Percentiles rank a stretch among this genome's conserved stretches.
Conservation (phyloP, 2,113 vertebrate genomes). For the Salvelinus alpinus region DNA sequence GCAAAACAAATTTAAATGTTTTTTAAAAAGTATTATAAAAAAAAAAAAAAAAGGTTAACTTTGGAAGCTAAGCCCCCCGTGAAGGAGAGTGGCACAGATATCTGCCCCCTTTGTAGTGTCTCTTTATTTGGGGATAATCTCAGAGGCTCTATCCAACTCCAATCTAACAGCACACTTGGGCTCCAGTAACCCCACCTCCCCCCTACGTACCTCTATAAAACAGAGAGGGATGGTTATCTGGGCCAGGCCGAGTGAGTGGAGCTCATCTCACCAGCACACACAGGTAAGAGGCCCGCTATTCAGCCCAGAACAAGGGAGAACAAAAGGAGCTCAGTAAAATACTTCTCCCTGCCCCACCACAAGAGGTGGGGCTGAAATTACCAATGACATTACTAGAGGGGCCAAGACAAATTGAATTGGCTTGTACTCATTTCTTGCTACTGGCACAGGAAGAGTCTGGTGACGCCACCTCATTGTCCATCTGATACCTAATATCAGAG, state of each 20-base stretch:
- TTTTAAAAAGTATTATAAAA: too few species aligned
- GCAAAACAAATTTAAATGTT: too few species aligned
- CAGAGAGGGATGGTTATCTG: slow-evolving; percentile 71
- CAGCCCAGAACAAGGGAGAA: too few species aligned
- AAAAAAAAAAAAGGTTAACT: too few species aligned
- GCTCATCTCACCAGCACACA: slow-evolving; percentile 69
- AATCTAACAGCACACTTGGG: slow-evolving; percentile 45
- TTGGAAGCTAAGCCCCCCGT: not conserved
- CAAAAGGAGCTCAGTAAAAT: slow-evolving; percentile 72
- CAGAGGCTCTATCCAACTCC: not conserved
- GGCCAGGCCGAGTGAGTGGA: slow-evolving; percentile 70
- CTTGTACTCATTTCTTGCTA: slow-evolving; percentile 79
- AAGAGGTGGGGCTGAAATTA: slow-evolving; percentile 81
- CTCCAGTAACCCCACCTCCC: slow-evolving; percentile 62
- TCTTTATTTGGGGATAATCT: not conserved
- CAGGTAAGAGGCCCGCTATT: slow-evolving; percentile 58
- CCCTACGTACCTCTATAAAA: slow-evolving; percentile 48
- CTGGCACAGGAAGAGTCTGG: slow-evolving; percentile 72
- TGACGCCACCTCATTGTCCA: slow-evolving; percentile 83
- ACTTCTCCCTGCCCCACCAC: slow-evolving; percentile 69
- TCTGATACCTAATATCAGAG: slow-evolving; percentile 74
- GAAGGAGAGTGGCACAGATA: not conserved
- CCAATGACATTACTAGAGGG: slow-evolving; percentile 85
- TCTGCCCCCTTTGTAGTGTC: not conserved
- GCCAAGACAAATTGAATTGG: slow-evolving; percentile 82